Percentiles rank a stretch among this genome's conserved stretches.
Conservation (phyloP, 2,113 vertebrate genomes). For the Leiothrix lutea region DNA sequence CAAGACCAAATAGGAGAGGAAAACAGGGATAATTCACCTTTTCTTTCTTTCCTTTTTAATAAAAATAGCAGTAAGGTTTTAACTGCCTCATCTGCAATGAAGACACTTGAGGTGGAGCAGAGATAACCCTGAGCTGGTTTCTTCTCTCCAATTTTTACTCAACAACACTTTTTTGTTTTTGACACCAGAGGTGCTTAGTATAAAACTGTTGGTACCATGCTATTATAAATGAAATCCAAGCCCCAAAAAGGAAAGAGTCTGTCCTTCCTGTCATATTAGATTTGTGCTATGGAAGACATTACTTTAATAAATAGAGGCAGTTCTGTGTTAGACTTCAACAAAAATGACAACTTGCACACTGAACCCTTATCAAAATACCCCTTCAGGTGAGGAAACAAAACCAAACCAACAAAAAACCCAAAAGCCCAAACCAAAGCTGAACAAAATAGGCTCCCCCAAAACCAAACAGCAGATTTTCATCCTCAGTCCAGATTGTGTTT, state of each 20-base stretch:
- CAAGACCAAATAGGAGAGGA: background rate
- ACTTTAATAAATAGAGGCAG: background rate
- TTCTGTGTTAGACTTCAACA: background rate
- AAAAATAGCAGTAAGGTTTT: background rate
- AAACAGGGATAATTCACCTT: background rate
- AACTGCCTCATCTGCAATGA: background rate
- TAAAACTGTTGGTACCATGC: background rate
- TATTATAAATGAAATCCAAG: background rate
- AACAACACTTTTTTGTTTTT: background rate
- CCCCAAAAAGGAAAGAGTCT: background rate
- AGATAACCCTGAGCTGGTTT: background rate
- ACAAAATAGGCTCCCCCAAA: background rate
- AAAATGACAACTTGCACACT: background rate
- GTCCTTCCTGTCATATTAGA: background rate
- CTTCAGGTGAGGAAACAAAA: background rate
- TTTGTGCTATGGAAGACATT: background rate
- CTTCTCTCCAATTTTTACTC: background rate
- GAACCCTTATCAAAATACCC: background rate
- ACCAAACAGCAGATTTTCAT: background rate
- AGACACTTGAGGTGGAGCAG: background rate
- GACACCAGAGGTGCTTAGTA: background rate
- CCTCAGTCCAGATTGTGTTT: background rate
- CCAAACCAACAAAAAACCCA: rapidly evolving
- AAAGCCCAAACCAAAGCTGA: background rate
- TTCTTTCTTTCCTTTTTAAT: background rate